phyloP scores from a whole-genome alignment of 2,797 vertebrate genomes.

The Phylloscopus collybita region DNA sequence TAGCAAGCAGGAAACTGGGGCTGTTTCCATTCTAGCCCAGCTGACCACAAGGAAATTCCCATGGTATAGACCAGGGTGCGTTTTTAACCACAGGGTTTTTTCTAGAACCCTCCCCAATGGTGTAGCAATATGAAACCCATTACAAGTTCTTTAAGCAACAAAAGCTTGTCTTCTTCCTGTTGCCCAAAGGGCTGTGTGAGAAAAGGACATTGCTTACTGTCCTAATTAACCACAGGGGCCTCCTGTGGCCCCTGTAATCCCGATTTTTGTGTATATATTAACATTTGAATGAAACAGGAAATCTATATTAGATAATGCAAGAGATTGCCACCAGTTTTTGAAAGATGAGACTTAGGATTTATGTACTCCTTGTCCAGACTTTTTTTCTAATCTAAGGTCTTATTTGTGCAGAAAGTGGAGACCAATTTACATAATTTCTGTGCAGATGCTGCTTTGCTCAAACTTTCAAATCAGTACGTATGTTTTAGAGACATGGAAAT shows the following conservation, averaged over 20 bases:
- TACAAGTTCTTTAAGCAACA: neutral
- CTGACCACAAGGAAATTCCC: neutral
- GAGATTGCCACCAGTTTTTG: neutral
- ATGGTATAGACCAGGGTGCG: accelerated
- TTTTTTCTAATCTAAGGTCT: neutral
- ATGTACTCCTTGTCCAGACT: neutral
- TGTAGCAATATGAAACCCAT: neutral
- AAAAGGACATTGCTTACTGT: neutral
- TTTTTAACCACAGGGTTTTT: neutral
- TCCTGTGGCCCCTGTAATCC: neutral
- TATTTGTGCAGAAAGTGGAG: neutral
- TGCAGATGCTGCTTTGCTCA: neutral
- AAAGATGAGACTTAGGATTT: neutral
- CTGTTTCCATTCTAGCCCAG: neutral
- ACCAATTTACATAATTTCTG: neutral
- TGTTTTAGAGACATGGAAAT: neutral
- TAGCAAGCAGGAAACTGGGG: neutral
- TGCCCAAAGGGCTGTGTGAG: neutral
- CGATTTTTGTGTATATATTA: neutral
- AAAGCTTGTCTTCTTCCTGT: neutral
- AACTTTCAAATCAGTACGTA: neutral
- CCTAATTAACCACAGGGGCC: neutral
- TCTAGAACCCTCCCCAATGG: neutral
- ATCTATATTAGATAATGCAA: neutral
- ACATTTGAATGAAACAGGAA: neutral